These are phyloP conservation scores for Epinephelus moara DNA, from an alignment of 2,113 vertebrate genomes.

Conservation along the genomic window DNA sequence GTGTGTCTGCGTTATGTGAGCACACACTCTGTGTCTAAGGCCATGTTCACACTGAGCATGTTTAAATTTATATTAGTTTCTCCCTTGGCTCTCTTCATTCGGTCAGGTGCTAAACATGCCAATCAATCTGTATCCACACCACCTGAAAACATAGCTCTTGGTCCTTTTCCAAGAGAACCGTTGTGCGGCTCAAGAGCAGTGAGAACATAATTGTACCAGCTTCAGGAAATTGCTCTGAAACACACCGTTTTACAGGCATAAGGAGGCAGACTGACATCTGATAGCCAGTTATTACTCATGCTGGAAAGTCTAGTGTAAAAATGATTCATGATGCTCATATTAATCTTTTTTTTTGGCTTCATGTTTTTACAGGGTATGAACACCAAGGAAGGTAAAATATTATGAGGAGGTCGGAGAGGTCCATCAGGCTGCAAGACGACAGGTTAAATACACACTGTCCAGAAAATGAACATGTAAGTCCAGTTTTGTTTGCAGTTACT, in stretches of 20 bases:
- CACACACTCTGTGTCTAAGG: not conserved
- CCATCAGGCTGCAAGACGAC: not conserved
- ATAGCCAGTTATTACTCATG: conserved; percentile 50
- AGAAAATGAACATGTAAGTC: conserved; percentile 19
- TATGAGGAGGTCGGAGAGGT: conserved; percentile 16
- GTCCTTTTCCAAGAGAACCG: conserved; percentile 48
- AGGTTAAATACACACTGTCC: not conserved
- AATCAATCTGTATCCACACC: conserved; percentile 43
- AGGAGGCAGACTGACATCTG: conserved; percentile 43
- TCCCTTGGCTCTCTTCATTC: conserved; percentile 29
- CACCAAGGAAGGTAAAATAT: conserved; percentile 22
- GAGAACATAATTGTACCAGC: conserved; percentile 52
- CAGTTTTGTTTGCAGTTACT: conserved; percentile 3
- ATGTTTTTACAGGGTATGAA: conserved; percentile 35
- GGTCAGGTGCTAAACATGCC: conserved; percentile 52
- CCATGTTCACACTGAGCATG: conserved; percentile 10
- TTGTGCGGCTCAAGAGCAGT: conserved; percentile 31
- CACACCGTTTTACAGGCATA: conserved; percentile 37
- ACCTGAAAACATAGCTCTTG: conserved; percentile 45
- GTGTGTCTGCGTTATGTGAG: not conserved
- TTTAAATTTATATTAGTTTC: conserved; percentile 27
- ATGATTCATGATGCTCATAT: conserved; percentile 47
- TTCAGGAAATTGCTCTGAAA: conserved; percentile 69
- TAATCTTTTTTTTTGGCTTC: conserved; percentile 24
- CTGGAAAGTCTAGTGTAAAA: conserved; percentile 25